Base-by-base conservation (phyloP, 2,113 vertebrate genomes). In the Boulengeromyrus knoepffleri region DNA sequence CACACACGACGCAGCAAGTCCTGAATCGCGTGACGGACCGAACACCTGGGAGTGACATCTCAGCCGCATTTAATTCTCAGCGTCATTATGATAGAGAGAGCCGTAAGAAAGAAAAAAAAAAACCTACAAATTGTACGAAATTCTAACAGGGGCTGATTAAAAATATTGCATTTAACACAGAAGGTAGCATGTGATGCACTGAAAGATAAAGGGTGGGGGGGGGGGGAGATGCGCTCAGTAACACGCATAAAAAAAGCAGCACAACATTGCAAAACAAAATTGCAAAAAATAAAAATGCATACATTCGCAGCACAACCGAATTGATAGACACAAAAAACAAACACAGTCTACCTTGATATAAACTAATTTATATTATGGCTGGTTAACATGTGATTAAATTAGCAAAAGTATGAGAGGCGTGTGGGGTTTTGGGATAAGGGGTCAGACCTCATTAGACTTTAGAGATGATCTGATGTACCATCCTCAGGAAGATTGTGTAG, bases 401-500 rank as follows among this genome's bases (percentile, higher is more conserved):
- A 45, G 27, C 7, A 45, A 62, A 53, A 62, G 36, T 88, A 66
- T n/a, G 9, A 42, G 19, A 7, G 39, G 19, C 21, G 1, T 62
- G 45, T 62, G 39, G 17, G 87, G 39, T 62, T 88, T 42, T 13
- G 17, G 36, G n/a, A 88, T 56, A 21, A 56, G 49, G n/a, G 53
- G 87, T 66, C 56, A 66, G 87, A 62, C 36, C 53, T 88, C 87
- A 88, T 88, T 88, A 88, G 87, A 62, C 52, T 88, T 88, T 45
- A 66, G 87, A 21, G 56, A 88, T 88, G 87, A 56, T 19, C 45
- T 46, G 36, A 42, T 62, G 39, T 1, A 53, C 17, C 39, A 19
- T 88, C 87, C 87, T 88, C 87, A 62, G 53, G 87, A 56, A 88
- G 19, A 88, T n/a, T 10, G 27, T 62, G 39, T 46, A 46, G 17